Base-by-base conservation (phyloP, 2,113 vertebrate species). In the Oriolus oriolus region DNA sequence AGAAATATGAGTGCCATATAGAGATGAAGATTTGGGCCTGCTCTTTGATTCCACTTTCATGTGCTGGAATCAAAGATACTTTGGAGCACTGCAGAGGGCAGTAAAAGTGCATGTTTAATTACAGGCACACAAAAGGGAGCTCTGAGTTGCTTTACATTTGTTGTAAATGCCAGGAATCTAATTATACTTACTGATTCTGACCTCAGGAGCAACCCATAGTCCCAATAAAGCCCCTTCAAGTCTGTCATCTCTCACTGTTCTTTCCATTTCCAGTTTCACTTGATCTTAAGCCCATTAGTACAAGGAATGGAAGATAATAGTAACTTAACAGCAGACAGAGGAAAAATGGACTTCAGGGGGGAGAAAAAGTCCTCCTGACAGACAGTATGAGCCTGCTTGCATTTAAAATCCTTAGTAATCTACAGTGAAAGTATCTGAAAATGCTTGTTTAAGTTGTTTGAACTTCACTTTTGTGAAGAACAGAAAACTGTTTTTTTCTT, bases 51-150 rank as follows among this genome's bases (percentile, higher is more conserved):
- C 92, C 60, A 97, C 98, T 92, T 97, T 98, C 86, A 95, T 93
- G 96, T 96, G 96, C 70, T 98, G 89, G 98, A 98, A 98, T 97
- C 94, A 98, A 94, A 98, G 98, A 98, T 80, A 95, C 97, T 97
- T 73, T 78, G 93, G 93, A 80, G 23, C 60, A 88, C 96, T 95
- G 95, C 94, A 97, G 96, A 97, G 97, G 96, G 97, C 96, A 94
- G 96, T 89, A 97, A 90, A 78, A 96, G 91, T 95, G 96, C 95
- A 63, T 88, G 80, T 91, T 96, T 95, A 96, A 96, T 96, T 96
- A 95, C 89, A 54, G 16, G 59, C 84, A 41, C 89, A 96, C 94
- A 96, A 95, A 96, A 94, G 93, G 47, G 79, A 85, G 53, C 94
- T 82, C 86, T 9, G 73, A 84, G 94, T 92, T 89, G 77, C 95